phyloP scores from a whole-genome alignment of 2,113 vertebrate genomes.

The Xiphias gladius region DNA sequence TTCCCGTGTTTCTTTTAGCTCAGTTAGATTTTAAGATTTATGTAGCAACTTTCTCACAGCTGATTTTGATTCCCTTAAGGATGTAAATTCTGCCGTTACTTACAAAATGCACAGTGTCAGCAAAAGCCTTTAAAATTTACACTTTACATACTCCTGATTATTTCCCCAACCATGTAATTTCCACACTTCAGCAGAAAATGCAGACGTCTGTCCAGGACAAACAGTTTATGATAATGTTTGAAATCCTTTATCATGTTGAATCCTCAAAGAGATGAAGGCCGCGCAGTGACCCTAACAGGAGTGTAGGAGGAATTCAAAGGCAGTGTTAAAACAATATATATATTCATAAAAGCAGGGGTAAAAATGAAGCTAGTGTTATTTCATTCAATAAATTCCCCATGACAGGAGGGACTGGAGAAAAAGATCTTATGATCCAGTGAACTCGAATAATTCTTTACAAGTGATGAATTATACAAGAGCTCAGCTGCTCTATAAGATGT shows the following conservation, averaged over 20 bases:
- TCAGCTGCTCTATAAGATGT: slow-evolving; percentile 65
- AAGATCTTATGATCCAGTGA: slow-evolving; percentile 60
- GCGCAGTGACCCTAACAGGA: slow-evolving; percentile 57
- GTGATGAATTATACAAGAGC: slow-evolving; percentile 68
- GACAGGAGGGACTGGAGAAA: slow-evolving; percentile 61
- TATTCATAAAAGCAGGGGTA: slow-evolving; percentile 70
- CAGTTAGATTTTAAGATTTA: neutral
- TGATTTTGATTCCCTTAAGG: neutral
- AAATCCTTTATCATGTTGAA: slow-evolving; percentile 64
- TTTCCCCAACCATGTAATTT: slow-evolving; percentile 24
- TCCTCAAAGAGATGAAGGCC: slow-evolving; percentile 50
- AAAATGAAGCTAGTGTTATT: slow-evolving; percentile 71
- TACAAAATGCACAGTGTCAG: neutral
- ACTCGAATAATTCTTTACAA: slow-evolving; percentile 67
- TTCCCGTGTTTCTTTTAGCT: neutral
- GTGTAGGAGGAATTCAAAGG: slow-evolving; percentile 73
- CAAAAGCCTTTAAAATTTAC: neutral
- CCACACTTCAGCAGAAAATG: slow-evolving; percentile 40
- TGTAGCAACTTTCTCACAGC: neutral
- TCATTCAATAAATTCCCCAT: slow-evolving; percentile 79
- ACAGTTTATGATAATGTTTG: slow-evolving; percentile 57
- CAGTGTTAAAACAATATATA: slow-evolving; percentile 71
- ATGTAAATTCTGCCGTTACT: neutral
- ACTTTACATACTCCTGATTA: neutral
- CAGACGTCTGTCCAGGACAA: slow-evolving; percentile 52